Conservation (phyloP, 2,113 vertebrate genomes). For the Azemiops feae region DNA sequence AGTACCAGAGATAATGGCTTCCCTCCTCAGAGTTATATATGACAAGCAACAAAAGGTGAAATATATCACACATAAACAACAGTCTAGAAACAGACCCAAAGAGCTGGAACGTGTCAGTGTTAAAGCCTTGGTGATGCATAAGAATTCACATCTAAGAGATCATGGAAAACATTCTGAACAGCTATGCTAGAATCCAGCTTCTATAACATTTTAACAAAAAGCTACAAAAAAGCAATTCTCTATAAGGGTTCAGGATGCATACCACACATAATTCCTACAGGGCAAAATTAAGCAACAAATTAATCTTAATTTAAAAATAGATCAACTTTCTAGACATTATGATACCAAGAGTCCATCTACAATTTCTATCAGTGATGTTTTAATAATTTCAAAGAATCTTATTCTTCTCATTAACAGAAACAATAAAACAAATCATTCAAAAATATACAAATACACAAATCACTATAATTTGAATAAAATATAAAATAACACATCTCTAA, state of each 20-base stretch:
- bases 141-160: background rate
- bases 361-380: background rate
- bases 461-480: background rate
- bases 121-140: background rate
- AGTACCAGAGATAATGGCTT: background rate
- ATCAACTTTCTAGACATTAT: background rate
- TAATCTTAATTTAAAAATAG: background rate
- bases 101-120: constrained; percentile 12
- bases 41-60: background rate
- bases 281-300: background rate
- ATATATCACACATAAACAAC: background rate
- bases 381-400: background rate
- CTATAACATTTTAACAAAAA: background rate
- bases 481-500: background rate
- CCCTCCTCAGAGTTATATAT: background rate
- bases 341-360: background rate
- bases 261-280: background rate
- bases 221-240: background rate
- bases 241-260: background rate
- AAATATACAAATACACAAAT: background rate
- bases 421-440: background rate
- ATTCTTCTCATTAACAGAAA: background rate
- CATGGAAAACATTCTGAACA: constrained; percentile 24
- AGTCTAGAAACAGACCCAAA: background rate
- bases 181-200: background rate